Base-by-base conservation (phyloP, 2,113 vertebrate genomes). In the Hydrochoerus hydrochaeris region DNA sequence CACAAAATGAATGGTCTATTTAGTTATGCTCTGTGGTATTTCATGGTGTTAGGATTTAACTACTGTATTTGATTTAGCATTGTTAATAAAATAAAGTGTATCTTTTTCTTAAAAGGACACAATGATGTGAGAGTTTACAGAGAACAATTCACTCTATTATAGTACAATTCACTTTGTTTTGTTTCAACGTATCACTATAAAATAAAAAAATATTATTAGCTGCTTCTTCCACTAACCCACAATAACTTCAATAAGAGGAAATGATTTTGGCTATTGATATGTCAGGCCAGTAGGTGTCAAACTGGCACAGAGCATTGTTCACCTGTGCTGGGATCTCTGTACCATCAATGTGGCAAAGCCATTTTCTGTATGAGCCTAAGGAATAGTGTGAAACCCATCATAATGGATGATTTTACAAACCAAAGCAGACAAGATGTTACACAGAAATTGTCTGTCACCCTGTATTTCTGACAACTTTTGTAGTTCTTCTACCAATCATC, bases 1-100 rank as follows among this genome's bases (percentile, higher is more conserved):
- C 12, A 83, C 16, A 84, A 35, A 30, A 19, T 57, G n/a, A 49
- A 82, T 13, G 9, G 9, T 28, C 83, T 71, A 20, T n/a, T 89
- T 92, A 90, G 60, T 19, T 83, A 17, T 77, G 35, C 11, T 73
- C 17, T 52, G 3, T 22, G 22, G 7, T 35, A 9, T 67, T 78
- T 83, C 24, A 62, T 49, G 44, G 32, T 35, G 9, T 75, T 67
- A 65, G 10, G 8, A 60, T 54, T 60, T 84, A 85, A 30, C 14
- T 73, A 16, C 35, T 46, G 41, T 35, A 30, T 90, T 80, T 38
- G 6, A 28, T 97, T 97, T 81, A 73, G 1, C 86, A 87, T 20
- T 94, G 63, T 95, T 80, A 88, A 80, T 26, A 81, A 75, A 96
- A 83, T 94, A 52, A 93, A 77, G 10, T 28, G 0, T 69, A 62